Evolutionary conservation across 92 coral and sea anemone species (phyloP).

Genomic region (Pocillopora meandrina): DNA sequence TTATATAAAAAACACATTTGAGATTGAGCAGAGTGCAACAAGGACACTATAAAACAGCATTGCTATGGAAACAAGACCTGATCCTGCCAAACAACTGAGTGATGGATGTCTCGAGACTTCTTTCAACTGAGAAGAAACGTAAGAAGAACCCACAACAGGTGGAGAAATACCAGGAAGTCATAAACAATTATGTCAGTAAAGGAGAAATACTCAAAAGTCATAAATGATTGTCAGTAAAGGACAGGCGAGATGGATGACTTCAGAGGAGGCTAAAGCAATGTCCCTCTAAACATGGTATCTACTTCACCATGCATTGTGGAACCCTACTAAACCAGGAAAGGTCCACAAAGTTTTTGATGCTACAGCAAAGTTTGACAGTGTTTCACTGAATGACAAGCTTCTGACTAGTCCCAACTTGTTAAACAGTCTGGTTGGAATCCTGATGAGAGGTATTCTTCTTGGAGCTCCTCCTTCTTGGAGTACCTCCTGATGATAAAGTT

Average conservation of each 20-base stretch:
- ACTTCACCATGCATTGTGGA: constrained; percentile 71
- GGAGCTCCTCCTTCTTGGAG: too few species aligned
- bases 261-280: constrained; percentile 35
- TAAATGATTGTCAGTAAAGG: constrained; percentile 49
- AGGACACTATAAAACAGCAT: constrained; percentile 61
- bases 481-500: too few species aligned
- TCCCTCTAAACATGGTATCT: constrained; percentile 60
- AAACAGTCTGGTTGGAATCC: too few species aligned
- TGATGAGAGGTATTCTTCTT: too few species aligned
- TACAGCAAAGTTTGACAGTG: constrained; percentile 41
- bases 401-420: too few species aligned
- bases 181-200: constrained; percentile 44
- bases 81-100: constrained; percentile 47
- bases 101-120: constrained; percentile 52
- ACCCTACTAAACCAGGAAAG: constrained; percentile 63
- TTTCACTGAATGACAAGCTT: not conserved
- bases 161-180: constrained; percentile 51
- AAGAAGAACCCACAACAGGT: constrained; percentile 49
- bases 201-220: constrained; percentile 56
- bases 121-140: constrained; percentile 47
- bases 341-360: constrained; percentile 72
- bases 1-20: too few species aligned
- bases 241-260: constrained; percentile 47
- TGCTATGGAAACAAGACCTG: constrained; percentile 52
- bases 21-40: not conserved